A percentile compares a stretch with the other conserved stretches of the same genome.
Evolutionary conservation across 2,888 invertebrate species (phyloP).

Genomic region (Osedax frankpressi): DNA sequence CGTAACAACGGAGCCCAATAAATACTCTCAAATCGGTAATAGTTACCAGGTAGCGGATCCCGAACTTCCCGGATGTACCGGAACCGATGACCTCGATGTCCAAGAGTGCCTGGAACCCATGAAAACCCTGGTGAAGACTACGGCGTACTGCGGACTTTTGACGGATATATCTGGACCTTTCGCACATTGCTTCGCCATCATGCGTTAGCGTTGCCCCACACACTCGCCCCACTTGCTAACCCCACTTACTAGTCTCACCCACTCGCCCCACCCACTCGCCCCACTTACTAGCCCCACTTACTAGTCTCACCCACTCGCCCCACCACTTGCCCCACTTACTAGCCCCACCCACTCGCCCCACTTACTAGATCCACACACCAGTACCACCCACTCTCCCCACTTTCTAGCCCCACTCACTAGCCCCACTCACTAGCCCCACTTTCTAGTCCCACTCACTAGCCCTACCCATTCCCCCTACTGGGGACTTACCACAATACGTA

Average conservation of each 20-base stretch:
- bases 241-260: neutral
- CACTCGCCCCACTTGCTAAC: no score
- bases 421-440: neutral
- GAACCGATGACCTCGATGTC: neutral
- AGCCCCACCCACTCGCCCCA: neutral
- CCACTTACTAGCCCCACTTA: no score
- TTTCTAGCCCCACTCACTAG: no score
- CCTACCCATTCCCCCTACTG: neutral
- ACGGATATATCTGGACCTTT: slow-evolving; percentile 2
- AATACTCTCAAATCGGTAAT: slow-evolving; percentile 2
- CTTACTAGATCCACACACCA: neutral
- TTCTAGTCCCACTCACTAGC: neutral
- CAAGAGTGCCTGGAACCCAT: slow-evolving; percentile 9
- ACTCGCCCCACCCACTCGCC: no score
- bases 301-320: neutral
- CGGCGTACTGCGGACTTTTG: slow-evolving; percentile 2
- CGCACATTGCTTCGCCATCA: neutral
- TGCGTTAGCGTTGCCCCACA: neutral
- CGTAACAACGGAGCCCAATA: neutral
- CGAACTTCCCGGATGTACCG: slow-evolving; percentile 8
- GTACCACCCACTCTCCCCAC: no score
- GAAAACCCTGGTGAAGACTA: neutral
- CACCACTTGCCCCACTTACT: neutral
- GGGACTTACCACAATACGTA: no score
- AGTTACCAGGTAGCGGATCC: slow-evolving; percentile 15